Base-by-base conservation (phyloP, 2,113 vertebrate species). In the Todiramphus chloris region DNA sequence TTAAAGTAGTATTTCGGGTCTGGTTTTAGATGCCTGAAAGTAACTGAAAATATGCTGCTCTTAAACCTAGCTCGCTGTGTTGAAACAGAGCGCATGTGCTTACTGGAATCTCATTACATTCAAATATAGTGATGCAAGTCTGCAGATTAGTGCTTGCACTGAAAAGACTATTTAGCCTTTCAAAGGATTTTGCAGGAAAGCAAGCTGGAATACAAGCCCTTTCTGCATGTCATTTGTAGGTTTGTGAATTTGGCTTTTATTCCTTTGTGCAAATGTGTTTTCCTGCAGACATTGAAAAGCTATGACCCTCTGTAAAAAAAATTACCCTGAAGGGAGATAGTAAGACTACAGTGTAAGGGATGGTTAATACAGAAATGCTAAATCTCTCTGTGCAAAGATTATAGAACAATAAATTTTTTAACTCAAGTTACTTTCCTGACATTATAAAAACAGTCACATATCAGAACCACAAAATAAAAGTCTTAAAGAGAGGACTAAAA, bases 161-260 rank as follows among this genome's bases (percentile, higher is more conserved):
- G 89, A 94, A 95, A 94, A 80, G 59, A 8, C 75, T 87, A 16
- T 85, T 96, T 76, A 95, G 70, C 82, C 55, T 96, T 95, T 91
- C 85, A 85, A 87, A 95, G 82, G 93, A 77, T 86, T 97, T 94
- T 95, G 63, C 63, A 77, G 85, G 92, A 78, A 93, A 83, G 51
- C 88, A 95, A 86, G 68, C 85, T 95, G 90, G 68, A 93, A 81
- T 77, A 94, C 83, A 90, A 86, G 85, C 46, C 64, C 48, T 93
- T 90, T 91, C 70, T 83, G 64, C 75, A 93, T 83, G 79, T 83
- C 87, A 48, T 94, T 96, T 83, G 90, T 88, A 88, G 55, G 46
- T 93, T 94, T 90, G 75, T 83, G 94, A 95, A 75, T 93, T 95
- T 95, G 55, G 87, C 87, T 96, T 95, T 94, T 92, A 77, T 89